phyloP scores from a whole-genome alignment of 2,113 vertebrate species.

The Nipponia nippon region DNA sequence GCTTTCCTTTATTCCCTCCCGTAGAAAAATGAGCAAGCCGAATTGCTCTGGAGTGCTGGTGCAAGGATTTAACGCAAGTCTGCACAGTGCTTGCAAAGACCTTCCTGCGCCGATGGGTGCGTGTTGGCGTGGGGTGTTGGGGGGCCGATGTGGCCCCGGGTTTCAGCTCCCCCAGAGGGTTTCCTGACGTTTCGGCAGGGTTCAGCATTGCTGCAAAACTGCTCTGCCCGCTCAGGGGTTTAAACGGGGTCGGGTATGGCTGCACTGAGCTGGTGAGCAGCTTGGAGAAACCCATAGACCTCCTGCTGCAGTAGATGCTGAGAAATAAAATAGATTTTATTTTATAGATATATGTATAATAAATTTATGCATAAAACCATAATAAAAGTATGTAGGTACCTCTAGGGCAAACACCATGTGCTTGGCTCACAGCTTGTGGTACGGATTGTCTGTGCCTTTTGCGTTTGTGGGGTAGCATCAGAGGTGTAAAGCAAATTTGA shows the following conservation, averaged over 20 bases:
- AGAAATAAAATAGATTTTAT: not conserved
- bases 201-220: not conserved
- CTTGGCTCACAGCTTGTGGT: not conserved
- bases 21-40: not conserved
- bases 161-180: fast-evolving
- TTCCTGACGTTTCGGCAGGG: not conserved
- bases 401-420: not conserved
- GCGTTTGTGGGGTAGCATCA: not conserved
- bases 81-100: not conserved
- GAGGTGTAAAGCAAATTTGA: not conserved
- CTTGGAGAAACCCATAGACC: not conserved
- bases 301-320: not conserved
- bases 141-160: not conserved
- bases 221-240: not conserved
- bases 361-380: not conserved
- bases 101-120: not conserved
- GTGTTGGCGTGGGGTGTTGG: not conserved
- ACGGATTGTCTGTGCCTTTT: not conserved
- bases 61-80: not conserved
- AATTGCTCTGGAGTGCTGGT: not conserved
- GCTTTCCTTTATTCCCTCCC: not conserved
- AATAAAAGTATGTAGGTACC: not conserved
- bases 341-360: not conserved
- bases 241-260: not conserved
- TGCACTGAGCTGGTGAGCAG: not conserved